These are phyloP conservation scores for Leptinotarsa peninsularis DNA, from an alignment of 2,888 invertebrate genomes.

Conservation along the genomic window DNA sequence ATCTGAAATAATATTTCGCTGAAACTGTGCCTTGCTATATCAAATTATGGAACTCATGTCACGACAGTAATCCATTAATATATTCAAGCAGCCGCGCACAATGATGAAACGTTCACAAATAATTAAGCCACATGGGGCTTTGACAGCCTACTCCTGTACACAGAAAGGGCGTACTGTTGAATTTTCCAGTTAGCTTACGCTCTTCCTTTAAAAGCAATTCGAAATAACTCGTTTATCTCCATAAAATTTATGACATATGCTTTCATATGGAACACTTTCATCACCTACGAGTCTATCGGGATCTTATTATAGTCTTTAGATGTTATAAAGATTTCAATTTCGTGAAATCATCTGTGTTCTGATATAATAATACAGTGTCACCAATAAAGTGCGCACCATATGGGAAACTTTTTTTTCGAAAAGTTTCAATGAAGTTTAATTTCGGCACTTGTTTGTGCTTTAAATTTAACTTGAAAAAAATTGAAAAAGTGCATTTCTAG, in stretches of 20 bases:
- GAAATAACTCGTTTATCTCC: background rate
- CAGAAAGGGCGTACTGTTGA: background rate
- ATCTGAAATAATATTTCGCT: background rate
- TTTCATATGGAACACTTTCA: no score
- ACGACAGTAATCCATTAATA: background rate
- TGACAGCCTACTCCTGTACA: background rate
- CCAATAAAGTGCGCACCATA: no score
- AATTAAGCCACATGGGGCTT: slow-evolving; percentile 15
- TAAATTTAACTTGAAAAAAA: no score
- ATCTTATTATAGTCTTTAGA: no score
- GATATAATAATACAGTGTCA: no score
- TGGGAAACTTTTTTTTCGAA: no score
- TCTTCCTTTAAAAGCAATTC: background rate
- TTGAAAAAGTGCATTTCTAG: no score
- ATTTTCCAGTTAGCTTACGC: background rate
- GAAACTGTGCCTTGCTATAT: slow-evolving; percentile 3
- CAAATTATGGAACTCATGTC: slow-evolving; percentile 8
- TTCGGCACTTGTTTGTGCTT: no score
- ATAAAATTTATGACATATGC: background rate
- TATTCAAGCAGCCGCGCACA: slow-evolving; percentile 8
- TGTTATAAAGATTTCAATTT: no score
- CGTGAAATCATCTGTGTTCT: no score
- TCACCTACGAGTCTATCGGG: no score
- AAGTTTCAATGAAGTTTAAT: no score
- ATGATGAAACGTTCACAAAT: slow-evolving; percentile 14